phyloP scores from a whole-genome alignment of 2,797 vertebrate genomes.

The Acipenser oxyrinchus region DNA sequence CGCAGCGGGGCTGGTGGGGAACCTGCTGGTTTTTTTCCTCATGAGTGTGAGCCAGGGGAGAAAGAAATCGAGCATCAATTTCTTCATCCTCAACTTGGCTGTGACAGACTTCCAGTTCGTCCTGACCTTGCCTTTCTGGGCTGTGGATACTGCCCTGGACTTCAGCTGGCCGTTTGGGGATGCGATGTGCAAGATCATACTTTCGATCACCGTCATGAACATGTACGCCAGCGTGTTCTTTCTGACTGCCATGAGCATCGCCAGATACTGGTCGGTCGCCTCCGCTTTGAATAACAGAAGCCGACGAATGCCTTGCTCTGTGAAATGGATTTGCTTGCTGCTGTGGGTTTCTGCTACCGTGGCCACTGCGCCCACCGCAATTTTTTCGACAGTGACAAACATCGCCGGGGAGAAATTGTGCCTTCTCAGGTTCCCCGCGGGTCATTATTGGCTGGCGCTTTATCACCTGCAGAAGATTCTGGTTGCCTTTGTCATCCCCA shows the following conservation, averaged over 20 bases:
- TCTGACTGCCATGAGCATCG: conserved; percentile 70
- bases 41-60: conserved; percentile 48
- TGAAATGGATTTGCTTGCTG: conserved; percentile 38
- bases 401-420: conserved; percentile 63
- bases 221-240: conserved; percentile 77
- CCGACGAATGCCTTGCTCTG: conserved; percentile 27
- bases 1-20: conserved; percentile 51
- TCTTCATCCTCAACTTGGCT: conserved; percentile 62
- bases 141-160: conserved; percentile 67
- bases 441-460: conserved; percentile 59
- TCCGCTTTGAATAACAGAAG: conserved; percentile 45
- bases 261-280: conserved; percentile 60
- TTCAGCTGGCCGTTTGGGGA: conserved; percentile 76
- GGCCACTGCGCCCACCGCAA: conserved; percentile 54
- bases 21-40: conserved; percentile 62
- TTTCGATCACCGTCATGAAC: conserved; percentile 71
- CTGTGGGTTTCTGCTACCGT: conserved; percentile 57
- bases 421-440: conserved; percentile 54
- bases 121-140: conserved; percentile 72
- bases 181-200: conserved; percentile 69
- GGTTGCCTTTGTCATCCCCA: conserved; percentile 57
- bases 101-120: conserved; percentile 68
- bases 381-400: conserved; percentile 56
- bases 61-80: conserved; percentile 51
- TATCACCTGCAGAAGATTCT: conserved; percentile 68